Percentiles rank a stretch among this genome's conserved stretches.
Evolutionary conservation across 2,888 invertebrate species (phyloP).

Genomic region (Zootermopsis nevadensis): DNA sequence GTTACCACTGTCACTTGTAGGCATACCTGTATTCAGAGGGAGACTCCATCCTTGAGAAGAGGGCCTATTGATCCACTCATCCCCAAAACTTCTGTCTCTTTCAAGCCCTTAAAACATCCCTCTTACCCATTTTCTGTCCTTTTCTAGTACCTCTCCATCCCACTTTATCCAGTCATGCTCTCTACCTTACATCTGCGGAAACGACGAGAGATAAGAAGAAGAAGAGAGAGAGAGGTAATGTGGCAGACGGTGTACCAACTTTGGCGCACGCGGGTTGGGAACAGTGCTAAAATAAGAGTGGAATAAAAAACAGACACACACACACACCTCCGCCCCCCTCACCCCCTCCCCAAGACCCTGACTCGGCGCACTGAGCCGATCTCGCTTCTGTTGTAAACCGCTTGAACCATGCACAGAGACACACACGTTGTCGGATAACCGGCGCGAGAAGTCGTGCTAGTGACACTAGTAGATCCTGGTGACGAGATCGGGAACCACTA

Average conservation of each 20-base stretch:
- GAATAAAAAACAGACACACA: conserved; percentile 29
- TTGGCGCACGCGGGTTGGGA: conserved; percentile 22
- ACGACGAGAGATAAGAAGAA: conserved; percentile 14
- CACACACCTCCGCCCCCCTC: not conserved
- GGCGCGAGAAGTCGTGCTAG: conserved; percentile 24
- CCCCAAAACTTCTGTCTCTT: not conserved
- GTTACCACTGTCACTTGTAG: not conserved
- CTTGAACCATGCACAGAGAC: conserved; percentile 16
- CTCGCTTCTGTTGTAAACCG: conserved; percentile 18
- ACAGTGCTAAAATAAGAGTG: conserved; percentile 32
- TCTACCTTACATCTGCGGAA: conserved; percentile 9
- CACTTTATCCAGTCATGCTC: not conserved
- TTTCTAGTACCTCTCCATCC: not conserved
- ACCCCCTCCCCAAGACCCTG: not conserved
- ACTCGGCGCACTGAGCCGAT: not conserved
- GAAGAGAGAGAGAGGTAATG: not conserved
- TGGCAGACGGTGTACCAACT: not conserved
- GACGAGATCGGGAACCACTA: not conserved
- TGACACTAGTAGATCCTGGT: not conserved
- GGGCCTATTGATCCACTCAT: conserved; percentile 16
- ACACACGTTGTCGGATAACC: conserved; percentile 51
- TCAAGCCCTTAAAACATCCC: conserved; percentile 5
- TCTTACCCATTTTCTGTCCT: not conserved
- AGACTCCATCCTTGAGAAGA: not conserved
- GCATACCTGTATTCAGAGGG: not conserved